Evolutionary conservation across 1,140 invertebrate species (phyloP), one percentile per base, ranked within the genome.

Genomic region (Rhagoletis pomonella): DNA sequence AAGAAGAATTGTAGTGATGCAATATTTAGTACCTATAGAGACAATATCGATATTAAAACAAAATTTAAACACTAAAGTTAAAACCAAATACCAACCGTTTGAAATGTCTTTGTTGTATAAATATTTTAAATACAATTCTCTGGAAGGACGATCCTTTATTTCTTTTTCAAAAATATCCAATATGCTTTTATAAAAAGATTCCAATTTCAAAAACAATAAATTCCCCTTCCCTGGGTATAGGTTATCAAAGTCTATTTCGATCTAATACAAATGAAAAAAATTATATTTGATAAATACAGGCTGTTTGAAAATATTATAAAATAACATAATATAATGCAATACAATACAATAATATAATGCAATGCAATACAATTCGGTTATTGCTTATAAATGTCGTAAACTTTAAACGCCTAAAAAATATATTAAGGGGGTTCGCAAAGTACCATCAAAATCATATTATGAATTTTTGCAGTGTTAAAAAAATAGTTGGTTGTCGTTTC

Each of bases 171-270:
- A 85, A 59, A 85, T 59, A 6, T 17, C 12, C 19, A 86, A 55
- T 39, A 86, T 42, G 12, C 62, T 62, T 29, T 62, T 86, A 86
- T 86, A 86, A 86, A 86, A 86, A 64, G 58, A 62, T 62, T 62
- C 58, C 59, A 86, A 64, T 60, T 86, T 62, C 9, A 86, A 29
- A 60, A 86, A 86, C 62, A 86, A 64, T 4, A 10, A 42, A 62
- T 86, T 86, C 29, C 10, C 85, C 19, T 60, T 86, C 0, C 47
- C 59, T 17, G 85, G 85, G 19, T 86, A 64, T 19, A 86, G 62
- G 19, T 14, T 44, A 29, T 86, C 85, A 64, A 62, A 86, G 62
- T 86, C 85, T 62, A 86, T 86, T 19, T 86, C 58, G 60, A 86
- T 47, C 58, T 86, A 39, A 12, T 86, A n/a, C 19, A 47, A 29